phyloP scores from a whole-genome alignment of 2,113 vertebrate genomes.

The Festucalex cinctus region DNA sequence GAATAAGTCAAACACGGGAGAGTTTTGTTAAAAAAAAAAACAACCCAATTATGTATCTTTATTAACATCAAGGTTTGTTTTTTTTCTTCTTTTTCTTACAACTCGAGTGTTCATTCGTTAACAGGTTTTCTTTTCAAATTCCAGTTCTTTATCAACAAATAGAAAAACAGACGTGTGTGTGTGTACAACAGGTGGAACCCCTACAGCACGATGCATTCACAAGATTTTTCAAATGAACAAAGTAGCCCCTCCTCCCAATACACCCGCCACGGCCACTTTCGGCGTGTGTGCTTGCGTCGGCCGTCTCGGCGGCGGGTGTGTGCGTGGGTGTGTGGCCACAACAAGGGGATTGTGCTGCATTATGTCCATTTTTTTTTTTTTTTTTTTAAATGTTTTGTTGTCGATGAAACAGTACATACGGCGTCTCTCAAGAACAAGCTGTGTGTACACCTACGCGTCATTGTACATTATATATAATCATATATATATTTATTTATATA shows the following conservation, averaged over 20 bases:
- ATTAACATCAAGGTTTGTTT: conserved; percentile 91
- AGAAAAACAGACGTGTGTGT: conserved; percentile 95
- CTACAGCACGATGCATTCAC: conserved; percentile 99
- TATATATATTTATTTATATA: conserved; percentile 65
- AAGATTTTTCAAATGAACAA: conserved; percentile 92
- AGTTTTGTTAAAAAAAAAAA: conserved; percentile 87
- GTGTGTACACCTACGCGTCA: conserved; percentile 79
- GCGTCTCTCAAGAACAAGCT: conserved; percentile 70
- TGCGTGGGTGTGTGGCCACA: conserved; percentile 7
- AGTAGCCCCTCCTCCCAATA: conserved; percentile 28
- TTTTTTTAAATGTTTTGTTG: too few relatives aligned
- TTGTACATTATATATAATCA: conserved; percentile 77
- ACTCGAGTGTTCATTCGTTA: conserved; percentile 28
- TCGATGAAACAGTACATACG: conserved; percentile 82
- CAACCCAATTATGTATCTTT: conserved; percentile 99
- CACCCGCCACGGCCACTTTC: background rate
- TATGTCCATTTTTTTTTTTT: conserved; percentile 67
- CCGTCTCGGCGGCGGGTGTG: conserved; percentile 14
- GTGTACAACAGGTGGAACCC: conserved; percentile 94
- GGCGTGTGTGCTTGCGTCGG: conserved; percentile 43
- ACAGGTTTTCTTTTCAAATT: conserved; percentile 72
- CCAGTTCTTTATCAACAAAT: conserved; percentile 92
- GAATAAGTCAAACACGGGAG: conserved; percentile 24
- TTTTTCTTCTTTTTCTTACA: conserved; percentile 24
- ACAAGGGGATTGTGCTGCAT: conserved; percentile 74